Evolutionary conservation across 2,797 vertebrate genomes (phyloP).

Genomic region (Cryptoprocta ferox): DNA sequence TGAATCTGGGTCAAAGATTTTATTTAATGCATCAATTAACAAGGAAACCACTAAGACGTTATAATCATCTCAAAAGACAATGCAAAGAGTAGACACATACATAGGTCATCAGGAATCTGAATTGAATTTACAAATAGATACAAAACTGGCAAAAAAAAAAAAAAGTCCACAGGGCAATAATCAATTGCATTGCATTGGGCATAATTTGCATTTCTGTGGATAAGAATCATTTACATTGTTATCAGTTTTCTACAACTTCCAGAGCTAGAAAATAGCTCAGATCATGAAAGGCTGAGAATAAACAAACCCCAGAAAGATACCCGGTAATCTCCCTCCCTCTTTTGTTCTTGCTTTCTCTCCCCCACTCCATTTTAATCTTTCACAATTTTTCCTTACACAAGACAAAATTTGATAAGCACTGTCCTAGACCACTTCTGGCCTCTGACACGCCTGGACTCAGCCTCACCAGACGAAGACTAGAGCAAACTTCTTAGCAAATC

Average conservation of each 20-base stretch:
- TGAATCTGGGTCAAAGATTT: constrained; percentile 21
- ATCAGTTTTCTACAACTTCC: background rate
- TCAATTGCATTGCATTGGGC: background rate
- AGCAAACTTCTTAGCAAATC: background rate
- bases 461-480: background rate
- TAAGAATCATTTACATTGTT: background rate
- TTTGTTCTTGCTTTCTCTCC: background rate
- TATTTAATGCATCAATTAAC: constrained; percentile 13
- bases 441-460: background rate
- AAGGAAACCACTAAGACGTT: constrained; percentile 33
- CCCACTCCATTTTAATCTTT: background rate
- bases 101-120: background rate
- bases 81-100: background rate
- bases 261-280: background rate
- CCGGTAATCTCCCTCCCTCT: background rate
- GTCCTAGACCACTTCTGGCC: background rate
- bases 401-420: background rate
- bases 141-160: background rate
- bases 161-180: background rate
- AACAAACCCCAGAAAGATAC: background rate
- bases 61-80: constrained; percentile 32
- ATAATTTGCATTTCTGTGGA: background rate
- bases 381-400: background rate
- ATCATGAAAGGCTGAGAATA: background rate
- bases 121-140: constrained; percentile 31